Conservation (phyloP, 2,797 vertebrate species). For the Rallus crepitans region DNA sequence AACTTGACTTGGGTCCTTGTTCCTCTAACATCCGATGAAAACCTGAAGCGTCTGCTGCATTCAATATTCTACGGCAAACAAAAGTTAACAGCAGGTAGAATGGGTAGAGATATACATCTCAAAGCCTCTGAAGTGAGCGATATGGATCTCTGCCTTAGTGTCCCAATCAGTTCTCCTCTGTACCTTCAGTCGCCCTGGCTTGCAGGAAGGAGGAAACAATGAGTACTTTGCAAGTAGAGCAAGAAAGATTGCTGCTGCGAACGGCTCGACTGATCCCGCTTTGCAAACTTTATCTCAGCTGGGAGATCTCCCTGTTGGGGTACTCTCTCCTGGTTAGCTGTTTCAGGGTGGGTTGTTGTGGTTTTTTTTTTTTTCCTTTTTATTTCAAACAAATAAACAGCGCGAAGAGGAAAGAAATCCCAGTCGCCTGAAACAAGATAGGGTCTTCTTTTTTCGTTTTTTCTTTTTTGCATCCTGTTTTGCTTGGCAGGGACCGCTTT, state of each 20-base stretch:
- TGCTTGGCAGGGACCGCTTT: background rate
- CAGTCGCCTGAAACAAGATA: background rate
- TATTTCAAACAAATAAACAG: background rate
- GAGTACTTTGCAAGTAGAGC: background rate
- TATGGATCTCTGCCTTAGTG: background rate
- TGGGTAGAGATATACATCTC: background rate
- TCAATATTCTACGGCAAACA: background rate
- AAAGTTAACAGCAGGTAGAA: background rate
- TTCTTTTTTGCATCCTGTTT: background rate
- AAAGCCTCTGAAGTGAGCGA: background rate
- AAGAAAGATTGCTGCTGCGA: background rate
- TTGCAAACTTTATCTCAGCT: background rate
- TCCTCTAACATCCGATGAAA: background rate
- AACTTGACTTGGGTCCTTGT: background rate
- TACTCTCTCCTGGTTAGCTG: background rate
- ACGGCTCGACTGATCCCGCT: background rate
- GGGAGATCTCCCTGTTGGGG: background rate
- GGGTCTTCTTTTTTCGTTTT: background rate
- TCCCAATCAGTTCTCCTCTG: background rate
- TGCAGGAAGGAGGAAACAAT: background rate
- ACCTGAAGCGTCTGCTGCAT: background rate
- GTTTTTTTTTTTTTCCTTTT: background rate
- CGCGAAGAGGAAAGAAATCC: background rate
- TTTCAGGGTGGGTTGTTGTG: background rate
- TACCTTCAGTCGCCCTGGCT: background rate